Evolutionary conservation across 2,797 vertebrate species (phyloP), one percentile per base, ranked within the genome.

Genomic region (Sebastes taczanowskii): DNA sequence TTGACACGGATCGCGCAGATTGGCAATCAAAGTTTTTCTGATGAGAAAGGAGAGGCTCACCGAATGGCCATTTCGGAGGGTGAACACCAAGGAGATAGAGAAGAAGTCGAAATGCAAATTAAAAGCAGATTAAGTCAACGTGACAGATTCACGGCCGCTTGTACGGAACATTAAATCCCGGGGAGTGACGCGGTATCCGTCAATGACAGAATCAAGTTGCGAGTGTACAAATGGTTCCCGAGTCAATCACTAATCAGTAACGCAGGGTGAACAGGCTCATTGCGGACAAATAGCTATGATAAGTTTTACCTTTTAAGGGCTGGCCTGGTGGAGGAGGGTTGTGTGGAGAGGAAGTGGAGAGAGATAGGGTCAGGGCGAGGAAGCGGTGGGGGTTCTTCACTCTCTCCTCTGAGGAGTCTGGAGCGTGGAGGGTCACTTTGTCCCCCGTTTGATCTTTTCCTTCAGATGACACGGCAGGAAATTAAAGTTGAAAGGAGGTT

Each of bases 1-100:
- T 95, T 95, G 95, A 94, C 94, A 93, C 94, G 92, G 95, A 96
- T 96, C 94, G 94, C 94, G 88, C 94, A 95, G 94, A 96, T 95
- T 93, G 93, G 91, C 94, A 89, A 95, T 96, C 93, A 95, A 94
- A 95, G 94, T 93, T 91, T 52, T 93, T 91, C 93, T 92, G 95
- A 94, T 91, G 92, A 92, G 92, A 88, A 91, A 92, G 90, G 91
- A 92, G 89, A 90, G 90, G 86, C 89, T 88, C 91, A 52, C 92
- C 5, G 61, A 86, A 91, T 75, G 91, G 89, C 88, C 92, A 74
- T 94, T 95, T 83, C 84, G 86, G 91, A 93, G 92, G 86, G 87
- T 94, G 93, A 94, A 92, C 87, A 90, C 78, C 79, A 74, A 87
- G 89, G 88, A 93, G 90, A 91, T 86, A 78, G 67, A 65, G 90